These are phyloP conservation scores for Andrena bicolor DNA, from an alignment of 2,888 invertebrate species.

Conservation along the genomic window DNA sequence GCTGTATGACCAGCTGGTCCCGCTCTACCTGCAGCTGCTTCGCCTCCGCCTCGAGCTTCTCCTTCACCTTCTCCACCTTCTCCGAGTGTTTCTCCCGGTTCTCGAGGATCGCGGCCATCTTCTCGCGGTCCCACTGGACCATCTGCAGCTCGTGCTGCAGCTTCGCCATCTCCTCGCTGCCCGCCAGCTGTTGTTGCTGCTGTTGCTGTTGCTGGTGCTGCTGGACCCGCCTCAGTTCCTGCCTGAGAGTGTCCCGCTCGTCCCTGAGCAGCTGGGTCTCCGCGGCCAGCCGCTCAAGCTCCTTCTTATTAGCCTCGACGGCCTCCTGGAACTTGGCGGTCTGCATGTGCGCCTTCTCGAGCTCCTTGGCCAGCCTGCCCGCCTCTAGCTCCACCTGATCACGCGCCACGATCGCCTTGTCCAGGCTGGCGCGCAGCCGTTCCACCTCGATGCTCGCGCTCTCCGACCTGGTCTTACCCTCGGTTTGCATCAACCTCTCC, in stretches of 20 bases:
- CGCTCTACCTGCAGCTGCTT: constrained; percentile 94
- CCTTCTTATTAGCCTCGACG: constrained; percentile 93
- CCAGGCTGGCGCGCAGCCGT: constrained; percentile 93
- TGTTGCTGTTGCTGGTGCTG: constrained; percentile 88
- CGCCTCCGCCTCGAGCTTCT: constrained; percentile 93
- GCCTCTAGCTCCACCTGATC: constrained; percentile 95
- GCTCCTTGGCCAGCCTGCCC: constrained; percentile 92
- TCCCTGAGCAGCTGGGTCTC: constrained; percentile 94
- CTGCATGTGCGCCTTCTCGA: constrained; percentile 94
- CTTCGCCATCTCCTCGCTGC: constrained; percentile 90
- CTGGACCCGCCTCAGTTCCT: constrained; percentile 88
- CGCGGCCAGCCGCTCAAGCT: constrained; percentile 93
- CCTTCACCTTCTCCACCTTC: constrained; percentile 93
- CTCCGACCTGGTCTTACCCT: constrained; percentile 86
- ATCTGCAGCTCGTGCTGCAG: constrained; percentile 91
- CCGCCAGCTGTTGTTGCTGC: constrained; percentile 88
- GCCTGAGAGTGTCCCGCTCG: constrained; percentile 90
- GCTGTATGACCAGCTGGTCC: constrained; percentile 94
- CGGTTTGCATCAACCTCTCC: constrained; percentile 87
- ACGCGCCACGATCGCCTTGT: constrained; percentile 93
- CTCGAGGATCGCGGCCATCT: constrained; percentile 91
- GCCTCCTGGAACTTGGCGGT: constrained; percentile 93
- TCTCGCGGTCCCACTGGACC: constrained; percentile 90
- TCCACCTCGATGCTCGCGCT: constrained; percentile 90
- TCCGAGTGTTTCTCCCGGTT: constrained; percentile 92